Percentiles rank a stretch among this genome's conserved stretches.
These are phyloP conservation scores for Cepaea nemoralis DNA, from an alignment of 1,140 invertebrate species.

Conservation along the genomic window DNA sequence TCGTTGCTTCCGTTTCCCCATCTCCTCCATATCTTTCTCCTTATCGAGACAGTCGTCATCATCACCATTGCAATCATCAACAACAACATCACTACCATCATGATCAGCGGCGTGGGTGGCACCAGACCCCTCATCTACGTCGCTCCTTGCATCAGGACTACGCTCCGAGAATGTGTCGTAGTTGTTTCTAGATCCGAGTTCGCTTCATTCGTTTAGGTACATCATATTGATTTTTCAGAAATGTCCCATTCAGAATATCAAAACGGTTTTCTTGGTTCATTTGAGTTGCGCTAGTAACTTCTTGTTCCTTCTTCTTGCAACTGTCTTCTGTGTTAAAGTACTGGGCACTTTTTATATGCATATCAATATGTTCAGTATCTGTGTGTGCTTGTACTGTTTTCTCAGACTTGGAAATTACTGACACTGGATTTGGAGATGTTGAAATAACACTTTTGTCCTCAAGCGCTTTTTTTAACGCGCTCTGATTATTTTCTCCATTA, in stretches of 20 bases:
- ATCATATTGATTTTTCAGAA: not conserved
- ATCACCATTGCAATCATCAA: constrained; percentile 1
- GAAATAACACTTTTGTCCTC: not conserved
- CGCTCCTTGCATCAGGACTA: not conserved
- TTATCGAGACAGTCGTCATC: constrained; percentile 38
- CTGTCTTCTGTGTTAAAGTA: not conserved
- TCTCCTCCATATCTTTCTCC: constrained; percentile 54
- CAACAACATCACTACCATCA: constrained; percentile 7
- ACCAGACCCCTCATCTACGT: not conserved
- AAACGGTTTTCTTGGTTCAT: too few species aligned
- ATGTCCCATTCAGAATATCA: not conserved
- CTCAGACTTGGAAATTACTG: not conserved
- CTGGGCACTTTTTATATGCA: not conserved
- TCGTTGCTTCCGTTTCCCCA: constrained; percentile 59
- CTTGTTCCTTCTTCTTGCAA: not conserved
- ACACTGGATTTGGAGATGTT: not conserved
- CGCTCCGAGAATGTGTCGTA: not conserved
- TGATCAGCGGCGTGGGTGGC: not conserved
- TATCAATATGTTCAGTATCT: not conserved
- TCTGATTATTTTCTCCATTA: constrained; percentile 12
- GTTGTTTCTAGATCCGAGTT: not conserved
- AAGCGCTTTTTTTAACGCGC: not conserved
- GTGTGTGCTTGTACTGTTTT: not conserved
- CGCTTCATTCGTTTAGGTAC: not conserved
- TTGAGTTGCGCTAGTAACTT: too few species aligned